phyloP scores from a whole-genome alignment of 2,888 invertebrate genomes.

The Eremobia ochroleuca region DNA sequence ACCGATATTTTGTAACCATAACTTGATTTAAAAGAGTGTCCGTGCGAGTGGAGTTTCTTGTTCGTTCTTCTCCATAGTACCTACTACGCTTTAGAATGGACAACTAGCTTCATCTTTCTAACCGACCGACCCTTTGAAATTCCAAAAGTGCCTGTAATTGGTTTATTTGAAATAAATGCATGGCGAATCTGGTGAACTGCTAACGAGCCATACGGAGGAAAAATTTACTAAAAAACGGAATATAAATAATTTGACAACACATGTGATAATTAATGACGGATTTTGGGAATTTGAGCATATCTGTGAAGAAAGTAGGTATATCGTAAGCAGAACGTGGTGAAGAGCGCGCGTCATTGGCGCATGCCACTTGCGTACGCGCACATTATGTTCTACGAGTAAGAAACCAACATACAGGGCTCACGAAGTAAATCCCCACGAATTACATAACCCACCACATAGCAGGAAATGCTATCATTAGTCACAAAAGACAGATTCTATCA shows the following conservation, averaged over 20 bases:
- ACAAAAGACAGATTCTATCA: background rate
- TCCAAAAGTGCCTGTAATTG: background rate
- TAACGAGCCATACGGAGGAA: too few relatives aligned
- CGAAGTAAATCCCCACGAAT: background rate
- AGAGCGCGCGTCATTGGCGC: background rate
- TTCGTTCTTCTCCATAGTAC: background rate
- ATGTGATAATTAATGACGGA: background rate
- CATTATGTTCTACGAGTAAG: background rate
- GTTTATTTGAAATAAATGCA: background rate
- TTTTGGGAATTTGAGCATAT: background rate
- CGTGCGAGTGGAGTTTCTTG: background rate
- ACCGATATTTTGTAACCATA: background rate
- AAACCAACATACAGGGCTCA: background rate
- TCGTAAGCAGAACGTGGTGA: background rate
- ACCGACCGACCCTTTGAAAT: background rate
- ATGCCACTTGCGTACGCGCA: background rate
- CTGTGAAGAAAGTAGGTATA: background rate
- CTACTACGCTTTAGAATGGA: background rate
- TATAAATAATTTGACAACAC: background rate
- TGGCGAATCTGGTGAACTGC: too few relatives aligned
- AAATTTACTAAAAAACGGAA: background rate
- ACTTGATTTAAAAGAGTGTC: background rate
- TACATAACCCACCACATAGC: background rate
- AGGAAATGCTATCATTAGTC: conserved; percentile 5
- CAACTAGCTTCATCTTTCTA: background rate